Conservation (phyloP, 2,797 vertebrate species). For the Cynopterus sphinx region DNA sequence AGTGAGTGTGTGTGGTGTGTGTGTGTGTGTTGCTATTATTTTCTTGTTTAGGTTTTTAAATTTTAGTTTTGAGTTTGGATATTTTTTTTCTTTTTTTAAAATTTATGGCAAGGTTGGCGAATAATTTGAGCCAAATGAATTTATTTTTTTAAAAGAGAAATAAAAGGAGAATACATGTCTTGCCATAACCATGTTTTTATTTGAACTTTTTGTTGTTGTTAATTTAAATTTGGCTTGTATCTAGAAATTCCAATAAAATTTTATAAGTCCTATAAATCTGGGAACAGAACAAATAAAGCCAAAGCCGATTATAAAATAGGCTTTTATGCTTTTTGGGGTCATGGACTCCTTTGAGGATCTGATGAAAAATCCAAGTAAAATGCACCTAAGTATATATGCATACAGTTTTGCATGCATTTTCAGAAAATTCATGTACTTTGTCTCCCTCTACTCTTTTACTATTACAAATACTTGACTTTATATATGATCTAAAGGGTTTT, state of each 20-base stretch:
- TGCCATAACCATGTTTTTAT: neutral
- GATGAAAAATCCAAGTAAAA: neutral
- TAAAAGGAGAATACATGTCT: neutral
- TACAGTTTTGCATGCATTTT: neutral
- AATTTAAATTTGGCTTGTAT: conserved; percentile 23
- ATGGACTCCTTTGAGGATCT: neutral
- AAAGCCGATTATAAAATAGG: neutral
- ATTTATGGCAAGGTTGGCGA: neutral
- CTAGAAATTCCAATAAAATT: neutral
- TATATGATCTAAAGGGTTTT: neutral
- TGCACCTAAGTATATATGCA: neutral
- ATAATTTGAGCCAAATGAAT: conserved; percentile 27
- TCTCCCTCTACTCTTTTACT: neutral
- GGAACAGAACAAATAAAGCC: neutral
- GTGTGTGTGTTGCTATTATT: neutral
- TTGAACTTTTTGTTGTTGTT: neutral
- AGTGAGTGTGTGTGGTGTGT: neutral
- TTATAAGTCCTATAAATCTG: neutral
- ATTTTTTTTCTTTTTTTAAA: neutral
- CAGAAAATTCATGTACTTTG: neutral
- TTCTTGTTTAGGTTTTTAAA: conserved; percentile 38
- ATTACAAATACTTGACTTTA: neutral
- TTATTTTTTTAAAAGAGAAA: neutral
- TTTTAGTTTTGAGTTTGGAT: neutral
- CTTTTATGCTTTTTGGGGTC: neutral